These are phyloP conservation scores for Beroe forskalii DNA, from an alignment of 37 sponge, comb jelly and placozoan genomes.

Conservation along the genomic window DNA sequence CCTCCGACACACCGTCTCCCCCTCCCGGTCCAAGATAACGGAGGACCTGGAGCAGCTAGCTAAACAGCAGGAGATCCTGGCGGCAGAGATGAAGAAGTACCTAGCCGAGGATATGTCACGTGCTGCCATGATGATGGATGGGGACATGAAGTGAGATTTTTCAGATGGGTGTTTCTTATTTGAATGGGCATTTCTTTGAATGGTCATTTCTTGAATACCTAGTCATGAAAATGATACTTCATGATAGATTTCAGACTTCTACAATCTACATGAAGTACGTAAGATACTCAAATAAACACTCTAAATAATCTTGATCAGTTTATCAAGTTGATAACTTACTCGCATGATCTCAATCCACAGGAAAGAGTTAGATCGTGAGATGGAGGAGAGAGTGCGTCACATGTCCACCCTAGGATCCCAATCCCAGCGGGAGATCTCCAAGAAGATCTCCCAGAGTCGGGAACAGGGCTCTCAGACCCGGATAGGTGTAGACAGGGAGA, in stretches of 20 bases:
- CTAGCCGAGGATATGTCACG: not conserved
- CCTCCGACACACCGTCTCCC: not conserved
- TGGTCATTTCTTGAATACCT: no score
- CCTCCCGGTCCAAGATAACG: not conserved
- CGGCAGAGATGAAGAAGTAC: conserved; percentile 52
- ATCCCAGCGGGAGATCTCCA: not conserved
- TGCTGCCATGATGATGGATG: conserved; percentile 5
- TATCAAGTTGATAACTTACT: no score
- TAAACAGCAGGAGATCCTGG: conserved; percentile 35
- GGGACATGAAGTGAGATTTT: no score
- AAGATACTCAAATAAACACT: no score
- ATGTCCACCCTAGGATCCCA: not conserved
- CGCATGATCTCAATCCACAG: no score
- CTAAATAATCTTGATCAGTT: no score
- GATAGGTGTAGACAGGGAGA: not conserved
- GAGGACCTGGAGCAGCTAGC: conserved; percentile 34
- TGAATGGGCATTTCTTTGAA: no score
- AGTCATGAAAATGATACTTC: no score
- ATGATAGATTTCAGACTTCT: no score
- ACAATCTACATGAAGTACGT: no score
- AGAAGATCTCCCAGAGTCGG: not conserved
- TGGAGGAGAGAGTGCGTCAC: not conserved
- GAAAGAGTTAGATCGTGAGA: conserved; percentile 11
- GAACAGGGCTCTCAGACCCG: not conserved
- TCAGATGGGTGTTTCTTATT: no score